Evolutionary conservation across 1,140 invertebrate genomes (phyloP), one percentile per base, ranked within the genome.

Genomic region (Zophobas morio): DNA sequence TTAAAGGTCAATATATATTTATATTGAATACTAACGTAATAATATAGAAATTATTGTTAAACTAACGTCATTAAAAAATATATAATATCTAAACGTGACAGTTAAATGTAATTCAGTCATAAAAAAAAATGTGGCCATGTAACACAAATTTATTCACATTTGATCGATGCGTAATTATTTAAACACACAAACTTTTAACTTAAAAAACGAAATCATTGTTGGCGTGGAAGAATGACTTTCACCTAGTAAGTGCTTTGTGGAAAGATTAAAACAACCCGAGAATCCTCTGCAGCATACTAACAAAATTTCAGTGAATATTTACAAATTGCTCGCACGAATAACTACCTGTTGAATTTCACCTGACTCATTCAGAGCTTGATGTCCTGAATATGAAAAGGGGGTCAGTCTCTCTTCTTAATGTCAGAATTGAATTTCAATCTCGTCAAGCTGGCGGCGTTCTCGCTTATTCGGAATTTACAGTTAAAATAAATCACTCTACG

Each of bases 271-370:
- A 51, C n/a, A 20, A 51, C 2, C n/a, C 49, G n/a, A 4, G 49
- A 6, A 2, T 51, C 49, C 2, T n/a, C 2, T 20, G 2, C 2
- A 4, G 49, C 49, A 20, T 51, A 51, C 49, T 2, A 20, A 51
- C 6, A 2, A 20, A 51, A 51, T n/a, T 51, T 51, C 39, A 66
- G 39, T 42, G 37, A 66, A 66, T 66, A 66, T 66, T 66, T 51
- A 51, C 49, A 66, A 66, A 66, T 66, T 46, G 60, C 60, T 46
- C 39, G 60, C 60, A 66, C 60, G 60, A 66, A 42, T 66, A 66
- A 66, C 60, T 66, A 66, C 60, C 60, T 66, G 60, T 66, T 66
- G 60, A 66, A 66, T 66, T 66, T 66, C 60, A 66, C 60, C 60
- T 66, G 57, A 4, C 34, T 63, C 3, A 32, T 51, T 20, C 49